These are phyloP conservation scores for Leucoraja erinaceus DNA, from an alignment of 2,113 vertebrate genomes.

Conservation along the genomic window DNA sequence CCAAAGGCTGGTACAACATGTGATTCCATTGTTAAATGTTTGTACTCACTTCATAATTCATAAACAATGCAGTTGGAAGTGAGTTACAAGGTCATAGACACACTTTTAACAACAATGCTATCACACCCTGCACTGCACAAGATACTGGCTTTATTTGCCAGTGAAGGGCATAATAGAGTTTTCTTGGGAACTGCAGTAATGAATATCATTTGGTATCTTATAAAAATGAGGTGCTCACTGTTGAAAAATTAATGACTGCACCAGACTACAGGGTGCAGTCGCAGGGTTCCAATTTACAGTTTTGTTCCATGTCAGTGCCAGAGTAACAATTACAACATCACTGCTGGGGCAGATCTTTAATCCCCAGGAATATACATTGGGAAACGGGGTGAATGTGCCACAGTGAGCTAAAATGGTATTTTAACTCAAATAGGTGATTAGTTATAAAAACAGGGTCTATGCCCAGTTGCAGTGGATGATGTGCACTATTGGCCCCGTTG, in stretches of 20 bases:
- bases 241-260: neutral
- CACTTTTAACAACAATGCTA: constrained; percentile 23
- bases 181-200: neutral
- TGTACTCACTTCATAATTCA: constrained; percentile 36
- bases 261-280: neutral
- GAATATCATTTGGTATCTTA: neutral
- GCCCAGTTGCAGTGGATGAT: neutral
- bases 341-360: neutral
- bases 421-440: neutral
- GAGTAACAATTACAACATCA: neutral
- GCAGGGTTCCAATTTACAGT: neutral
- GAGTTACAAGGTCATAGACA: constrained; percentile 26
- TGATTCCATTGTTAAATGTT: constrained; percentile 35
- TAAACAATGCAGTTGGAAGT: neutral
- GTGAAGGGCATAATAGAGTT: neutral
- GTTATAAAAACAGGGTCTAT: neutral
- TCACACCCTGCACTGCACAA: neutral
- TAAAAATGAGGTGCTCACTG: neutral
- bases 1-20: constrained; percentile 9
- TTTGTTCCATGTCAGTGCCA: neutral
- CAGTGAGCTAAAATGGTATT: neutral
- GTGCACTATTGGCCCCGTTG: neutral
- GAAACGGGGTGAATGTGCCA: neutral
- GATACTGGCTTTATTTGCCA: neutral
- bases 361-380: neutral